A percentile compares a stretch with the other conserved stretches of the same genome.
Evolutionary conservation across 2,113 vertebrate species (phyloP).

Genomic region (Microcebus griseorufus): DNA sequence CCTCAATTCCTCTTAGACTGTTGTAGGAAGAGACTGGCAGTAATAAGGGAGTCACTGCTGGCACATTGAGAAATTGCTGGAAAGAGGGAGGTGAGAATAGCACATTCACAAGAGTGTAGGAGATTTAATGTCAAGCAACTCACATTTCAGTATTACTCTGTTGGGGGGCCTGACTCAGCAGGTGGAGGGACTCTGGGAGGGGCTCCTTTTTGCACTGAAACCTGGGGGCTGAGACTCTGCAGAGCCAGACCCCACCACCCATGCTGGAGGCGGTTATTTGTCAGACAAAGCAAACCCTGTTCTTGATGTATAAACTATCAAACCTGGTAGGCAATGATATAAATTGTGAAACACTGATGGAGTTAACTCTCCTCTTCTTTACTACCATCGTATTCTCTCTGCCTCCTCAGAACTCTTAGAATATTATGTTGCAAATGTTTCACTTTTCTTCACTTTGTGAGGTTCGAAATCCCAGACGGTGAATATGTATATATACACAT

Average conservation of each 20-base stretch:
- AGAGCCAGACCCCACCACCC: not conserved
- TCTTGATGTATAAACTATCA: not conserved
- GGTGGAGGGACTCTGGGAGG: not conserved
- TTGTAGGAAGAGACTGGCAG: not conserved
- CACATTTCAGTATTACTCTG: not conserved
- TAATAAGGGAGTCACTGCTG: not conserved
- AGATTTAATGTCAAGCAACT: slow-evolving; percentile 1
- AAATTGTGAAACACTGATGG: not conserved
- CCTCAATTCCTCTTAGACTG: not conserved
- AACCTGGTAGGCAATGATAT: not conserved
- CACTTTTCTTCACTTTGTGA: not conserved
- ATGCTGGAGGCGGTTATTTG: not conserved
- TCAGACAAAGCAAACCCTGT: not conserved
- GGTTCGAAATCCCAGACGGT: not conserved
- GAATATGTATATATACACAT: not conserved
- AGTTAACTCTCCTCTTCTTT: not conserved
- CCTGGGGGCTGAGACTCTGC: not conserved
- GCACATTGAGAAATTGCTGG: not conserved
- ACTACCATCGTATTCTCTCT: not conserved
- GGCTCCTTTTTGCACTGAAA: not conserved
- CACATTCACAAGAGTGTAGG: slow-evolving; percentile 13
- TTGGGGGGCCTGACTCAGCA: not conserved
- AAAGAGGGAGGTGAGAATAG: slow-evolving; percentile 22
- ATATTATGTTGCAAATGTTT: too few relatives aligned
- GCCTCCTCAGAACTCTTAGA: not conserved